Percentiles rank a stretch among this genome's conserved stretches.
These are phyloP conservation scores for Venustoraphidia nigricollis DNA, from an alignment of 2,888 invertebrate genomes.

Conservation along the genomic window DNA sequence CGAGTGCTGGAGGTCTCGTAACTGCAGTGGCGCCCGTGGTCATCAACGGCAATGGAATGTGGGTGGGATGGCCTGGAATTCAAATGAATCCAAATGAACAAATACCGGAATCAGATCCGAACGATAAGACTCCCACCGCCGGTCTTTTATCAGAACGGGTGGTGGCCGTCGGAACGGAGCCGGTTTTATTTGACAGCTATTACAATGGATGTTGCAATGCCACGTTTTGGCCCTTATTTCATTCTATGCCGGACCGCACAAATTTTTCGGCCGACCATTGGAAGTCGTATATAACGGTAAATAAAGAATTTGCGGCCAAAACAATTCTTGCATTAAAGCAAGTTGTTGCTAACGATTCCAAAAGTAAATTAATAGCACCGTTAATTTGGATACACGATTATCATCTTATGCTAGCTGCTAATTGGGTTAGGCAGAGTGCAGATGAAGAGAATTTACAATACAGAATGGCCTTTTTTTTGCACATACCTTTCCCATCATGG, in stretches of 20 bases:
- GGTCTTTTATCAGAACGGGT: slow-evolving; percentile 56
- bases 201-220: slow-evolving; percentile 89
- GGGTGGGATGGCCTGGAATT: slow-evolving; percentile 87
- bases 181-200: slow-evolving; percentile 65
- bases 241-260: slow-evolving; percentile 83
- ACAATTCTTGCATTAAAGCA: slow-evolving; percentile 51
- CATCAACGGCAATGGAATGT: slow-evolving; percentile 66
- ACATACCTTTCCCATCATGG: slow-evolving; percentile 92
- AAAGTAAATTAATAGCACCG: slow-evolving; percentile 34
- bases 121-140: slow-evolving; percentile 74
- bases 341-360: slow-evolving; percentile 26
- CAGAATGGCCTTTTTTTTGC: slow-evolving; percentile 82
- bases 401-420: slow-evolving; percentile 83
- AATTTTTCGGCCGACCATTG: slow-evolving; percentile 71
- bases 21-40: slow-evolving; percentile 86
- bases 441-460: slow-evolving; percentile 62
- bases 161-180: slow-evolving; percentile 63
- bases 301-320: slow-evolving; percentile 68
- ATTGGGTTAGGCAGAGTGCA: slow-evolving; percentile 72
- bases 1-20: slow-evolving; percentile 81
- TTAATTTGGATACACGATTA: slow-evolving; percentile 92
- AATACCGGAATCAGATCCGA: slow-evolving; percentile 77
- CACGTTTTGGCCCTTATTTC: slow-evolving; percentile 84
- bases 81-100: slow-evolving; percentile 61
- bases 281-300: slow-evolving; percentile 66